Evolutionary conservation across 2,797 vertebrate genomes (phyloP).

Genomic region (Myripristis jacobus): DNA sequence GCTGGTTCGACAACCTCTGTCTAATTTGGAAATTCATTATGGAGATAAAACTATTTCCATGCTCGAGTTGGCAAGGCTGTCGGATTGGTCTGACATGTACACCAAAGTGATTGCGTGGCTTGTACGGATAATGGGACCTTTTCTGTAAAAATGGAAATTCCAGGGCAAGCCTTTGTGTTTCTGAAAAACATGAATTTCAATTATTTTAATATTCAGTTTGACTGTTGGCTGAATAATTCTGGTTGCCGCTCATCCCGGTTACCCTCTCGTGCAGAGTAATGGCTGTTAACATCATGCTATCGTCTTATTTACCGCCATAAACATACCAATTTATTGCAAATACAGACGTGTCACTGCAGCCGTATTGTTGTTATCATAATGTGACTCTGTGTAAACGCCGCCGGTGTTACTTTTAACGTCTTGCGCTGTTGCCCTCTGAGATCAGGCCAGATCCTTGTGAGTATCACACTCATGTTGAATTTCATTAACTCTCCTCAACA

Average conservation of each 20-base stretch:
- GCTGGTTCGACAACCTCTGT: conserved; percentile 1
- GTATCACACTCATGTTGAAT: conserved; percentile 53
- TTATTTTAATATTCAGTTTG: conserved; percentile 2
- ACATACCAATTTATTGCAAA: not conserved
- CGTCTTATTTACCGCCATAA: not conserved
- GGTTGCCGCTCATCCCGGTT: conserved; percentile 16
- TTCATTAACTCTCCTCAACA: conserved; percentile 47
- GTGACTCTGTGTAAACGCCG: not conserved
- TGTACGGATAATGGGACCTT: conserved; percentile 3
- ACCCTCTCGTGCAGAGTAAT: not conserved
- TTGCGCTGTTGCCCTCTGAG: conserved; percentile 6
- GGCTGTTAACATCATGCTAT: not conserved
- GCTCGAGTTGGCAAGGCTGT: conserved; percentile 4
- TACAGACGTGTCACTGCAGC: conserved; percentile 8
- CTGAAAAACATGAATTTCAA: not conserved
- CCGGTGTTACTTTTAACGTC: conserved; percentile 24
- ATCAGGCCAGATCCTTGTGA: conserved; percentile 30
- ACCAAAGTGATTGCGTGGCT: too few relatives aligned
- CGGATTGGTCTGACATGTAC: conserved; percentile 17
- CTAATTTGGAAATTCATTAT: conserved; percentile 19
- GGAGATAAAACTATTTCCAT: conserved; percentile 8
- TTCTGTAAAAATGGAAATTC: conserved; percentile 6
- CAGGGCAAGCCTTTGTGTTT: not conserved
- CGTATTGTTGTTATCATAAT: conserved; percentile 2
- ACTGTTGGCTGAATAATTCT: conserved; percentile 3